Evolutionary conservation across 2,797 vertebrate species (phyloP).

Genomic region (Carduelis carduelis): DNA sequence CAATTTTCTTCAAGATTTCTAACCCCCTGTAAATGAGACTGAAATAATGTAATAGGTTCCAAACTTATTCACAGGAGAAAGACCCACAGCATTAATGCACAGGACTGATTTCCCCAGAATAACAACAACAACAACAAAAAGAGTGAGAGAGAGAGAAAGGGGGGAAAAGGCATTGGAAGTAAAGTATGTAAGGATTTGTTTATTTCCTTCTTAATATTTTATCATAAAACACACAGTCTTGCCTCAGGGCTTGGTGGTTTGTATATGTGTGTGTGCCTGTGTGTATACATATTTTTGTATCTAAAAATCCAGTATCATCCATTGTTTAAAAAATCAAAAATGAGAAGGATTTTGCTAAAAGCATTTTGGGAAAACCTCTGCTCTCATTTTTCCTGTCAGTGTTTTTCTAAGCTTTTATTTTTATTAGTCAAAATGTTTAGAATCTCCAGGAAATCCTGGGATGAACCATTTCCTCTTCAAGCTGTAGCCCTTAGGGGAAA

Average conservation of each 20-base stretch:
- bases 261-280: neutral
- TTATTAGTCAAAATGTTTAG: slow-evolving; percentile 69
- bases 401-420: slow-evolving; percentile 69
- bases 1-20: neutral
- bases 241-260: slow-evolving; percentile 1
- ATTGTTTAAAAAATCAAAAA: slow-evolving; percentile 32
- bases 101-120: neutral
- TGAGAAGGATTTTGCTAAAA: slow-evolving; percentile 48
- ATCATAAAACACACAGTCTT: neutral
- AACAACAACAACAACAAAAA: neutral
- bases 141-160: too few relatives aligned
- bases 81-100: neutral
- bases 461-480: slow-evolving; percentile 65
- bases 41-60: neutral
- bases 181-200: slow-evolving; percentile 23
- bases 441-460: slow-evolving; percentile 71
- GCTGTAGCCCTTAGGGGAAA: slow-evolving; percentile 32
- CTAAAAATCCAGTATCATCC: neutral
- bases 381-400: slow-evolving; percentile 53
- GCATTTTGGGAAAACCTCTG: slow-evolving; percentile 31
- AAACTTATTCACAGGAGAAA: neutral
- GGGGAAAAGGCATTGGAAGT: neutral
- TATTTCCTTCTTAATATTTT: neutral
- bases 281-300: slow-evolving; percentile 1
- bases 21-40: neutral